phyloP scores from a whole-genome alignment of 2,888 invertebrate genomes.

The Watsonalla binaria region DNA sequence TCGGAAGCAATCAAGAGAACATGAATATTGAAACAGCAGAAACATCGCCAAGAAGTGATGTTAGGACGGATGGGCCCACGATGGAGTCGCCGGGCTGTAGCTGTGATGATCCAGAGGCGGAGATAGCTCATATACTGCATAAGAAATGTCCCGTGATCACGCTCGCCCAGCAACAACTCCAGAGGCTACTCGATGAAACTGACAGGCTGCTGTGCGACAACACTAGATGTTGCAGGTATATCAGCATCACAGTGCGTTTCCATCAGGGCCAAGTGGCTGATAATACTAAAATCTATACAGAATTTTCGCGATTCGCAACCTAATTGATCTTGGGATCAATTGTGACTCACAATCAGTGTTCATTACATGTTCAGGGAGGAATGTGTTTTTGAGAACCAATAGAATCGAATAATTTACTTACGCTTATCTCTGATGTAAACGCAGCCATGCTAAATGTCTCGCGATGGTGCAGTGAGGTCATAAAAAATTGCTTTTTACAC shows the following conservation, averaged over 20 bases:
- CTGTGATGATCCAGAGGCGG: conserved; percentile 53
- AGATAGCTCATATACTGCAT: conserved; percentile 59
- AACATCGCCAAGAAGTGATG: conserved; percentile 38
- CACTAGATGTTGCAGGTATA: conserved; percentile 52
- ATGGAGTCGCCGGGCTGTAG: conserved; percentile 39
- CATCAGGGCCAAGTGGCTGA: neutral
- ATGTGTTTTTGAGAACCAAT: too few species aligned
- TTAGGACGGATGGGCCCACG: conserved; percentile 16
- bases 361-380: too few species aligned
- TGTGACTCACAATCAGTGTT: too few species aligned
- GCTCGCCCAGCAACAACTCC: conserved; percentile 60
- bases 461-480: too few species aligned
- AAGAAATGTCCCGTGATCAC: conserved; percentile 66
- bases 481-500: too few species aligned
- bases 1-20: conserved; percentile 29
- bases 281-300: too few species aligned
- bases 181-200: conserved; percentile 56
- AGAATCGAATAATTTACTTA: too few species aligned
- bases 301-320: too few species aligned
- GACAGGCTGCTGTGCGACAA: conserved; percentile 54
- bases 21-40: conserved; percentile 29
- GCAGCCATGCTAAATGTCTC: too few species aligned
- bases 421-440: too few species aligned
- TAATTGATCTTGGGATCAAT: too few species aligned
- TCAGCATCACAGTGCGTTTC: neutral